Evolutionary conservation across 2,113 vertebrate genomes (phyloP).

Genomic region (Abramis brama): DNA sequence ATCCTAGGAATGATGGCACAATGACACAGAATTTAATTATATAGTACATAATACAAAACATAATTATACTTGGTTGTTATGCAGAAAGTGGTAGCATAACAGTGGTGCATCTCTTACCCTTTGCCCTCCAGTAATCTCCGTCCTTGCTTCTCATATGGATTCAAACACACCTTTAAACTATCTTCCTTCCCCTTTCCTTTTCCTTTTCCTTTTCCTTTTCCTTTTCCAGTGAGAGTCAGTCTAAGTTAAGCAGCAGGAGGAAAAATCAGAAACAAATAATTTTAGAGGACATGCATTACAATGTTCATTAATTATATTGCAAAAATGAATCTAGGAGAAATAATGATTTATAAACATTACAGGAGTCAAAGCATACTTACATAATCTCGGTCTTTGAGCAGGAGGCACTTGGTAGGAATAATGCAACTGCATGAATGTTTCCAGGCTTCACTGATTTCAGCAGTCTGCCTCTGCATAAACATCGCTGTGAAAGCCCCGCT

Average conservation of each 20-base stretch:
- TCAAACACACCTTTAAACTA: constrained; percentile 18
- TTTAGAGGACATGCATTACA: neutral
- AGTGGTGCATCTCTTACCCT: constrained; percentile 15
- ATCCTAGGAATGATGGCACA: neutral
- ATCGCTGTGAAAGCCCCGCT: constrained; percentile 22
- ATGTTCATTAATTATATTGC: neutral
- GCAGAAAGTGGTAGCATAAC: too few relatives aligned
- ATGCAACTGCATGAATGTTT: neutral
- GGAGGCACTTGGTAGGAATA: constrained; percentile 32
- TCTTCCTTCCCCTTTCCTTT: neutral
- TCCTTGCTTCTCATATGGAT: constrained; percentile 45
- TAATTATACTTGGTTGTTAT: neutral
- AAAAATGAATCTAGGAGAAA: neutral
- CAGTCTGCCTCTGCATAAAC: constrained; percentile 26
- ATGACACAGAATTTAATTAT: neutral
- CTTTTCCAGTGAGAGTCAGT: neutral
- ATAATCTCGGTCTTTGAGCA: constrained; percentile 50
- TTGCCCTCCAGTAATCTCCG: constrained; percentile 13
- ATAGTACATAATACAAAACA: neutral
- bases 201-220: neutral
- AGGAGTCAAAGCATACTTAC: constrained; percentile 29
- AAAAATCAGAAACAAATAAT: neutral
- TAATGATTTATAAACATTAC: neutral
- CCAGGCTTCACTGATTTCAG: neutral
- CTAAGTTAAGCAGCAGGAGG: neutral